Evolutionary conservation across 1,140 invertebrate species (phyloP).

Genomic region (Zophobas atratus): DNA sequence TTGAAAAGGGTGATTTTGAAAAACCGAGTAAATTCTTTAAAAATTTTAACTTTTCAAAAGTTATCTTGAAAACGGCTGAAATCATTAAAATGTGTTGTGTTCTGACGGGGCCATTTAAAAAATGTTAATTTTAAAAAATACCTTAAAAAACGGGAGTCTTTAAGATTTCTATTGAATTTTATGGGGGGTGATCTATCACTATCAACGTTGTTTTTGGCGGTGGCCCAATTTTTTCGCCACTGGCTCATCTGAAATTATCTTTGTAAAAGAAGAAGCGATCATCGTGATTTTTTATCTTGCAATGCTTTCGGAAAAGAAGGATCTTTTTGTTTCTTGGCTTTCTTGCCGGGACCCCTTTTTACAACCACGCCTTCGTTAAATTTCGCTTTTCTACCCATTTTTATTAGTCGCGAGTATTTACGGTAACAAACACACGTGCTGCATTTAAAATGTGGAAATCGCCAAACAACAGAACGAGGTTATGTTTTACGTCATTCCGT

Average conservation of each 20-base stretch:
- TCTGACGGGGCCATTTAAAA: no score
- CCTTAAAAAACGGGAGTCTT: no score
- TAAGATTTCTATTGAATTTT: no score
- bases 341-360: slow-evolving; percentile 88
- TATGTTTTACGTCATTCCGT: background rate
- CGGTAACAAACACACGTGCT: slow-evolving; percentile 33
- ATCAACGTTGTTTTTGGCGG: slow-evolving; percentile 77
- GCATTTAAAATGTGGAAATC: slow-evolving; percentile 23
- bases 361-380: slow-evolving; percentile 77
- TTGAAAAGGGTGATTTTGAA: no score
- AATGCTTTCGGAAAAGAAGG: slow-evolving; percentile 79
- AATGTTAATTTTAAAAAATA: no score
- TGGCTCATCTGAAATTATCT: slow-evolving; percentile 60
- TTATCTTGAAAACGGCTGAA: no score
- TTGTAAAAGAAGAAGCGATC: background rate
- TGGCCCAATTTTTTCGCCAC: slow-evolving; percentile 76
- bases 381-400: slow-evolving; percentile 91
- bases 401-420: slow-evolving; percentile 30
- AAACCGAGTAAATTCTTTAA: no score
- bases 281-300: slow-evolving; percentile 62
- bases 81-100: no score
- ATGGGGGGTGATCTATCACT: no score
- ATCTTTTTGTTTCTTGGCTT: slow-evolving; percentile 87
- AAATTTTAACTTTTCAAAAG: no score
- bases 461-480: background rate